Evolutionary conservation across 2,113 vertebrate genomes (phyloP).

Genomic region (Cololabis saira): DNA sequence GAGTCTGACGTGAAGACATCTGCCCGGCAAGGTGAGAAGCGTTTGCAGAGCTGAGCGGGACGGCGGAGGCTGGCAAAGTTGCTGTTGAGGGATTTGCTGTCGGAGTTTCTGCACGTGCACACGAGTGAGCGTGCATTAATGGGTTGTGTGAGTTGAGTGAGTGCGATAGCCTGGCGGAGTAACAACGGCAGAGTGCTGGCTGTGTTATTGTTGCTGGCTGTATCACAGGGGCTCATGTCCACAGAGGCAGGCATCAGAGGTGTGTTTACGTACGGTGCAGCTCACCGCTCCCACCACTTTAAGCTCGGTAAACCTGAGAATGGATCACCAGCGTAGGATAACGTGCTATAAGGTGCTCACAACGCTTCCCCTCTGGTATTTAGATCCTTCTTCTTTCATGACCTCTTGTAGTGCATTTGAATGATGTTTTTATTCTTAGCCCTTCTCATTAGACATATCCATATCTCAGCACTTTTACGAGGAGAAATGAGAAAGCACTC

Average conservation of each 20-base stretch:
- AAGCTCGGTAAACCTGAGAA: no score
- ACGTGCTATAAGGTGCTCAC: no score
- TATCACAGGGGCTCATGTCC: conserved; percentile 51
- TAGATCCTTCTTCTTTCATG: no score
- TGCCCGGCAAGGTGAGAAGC: conserved; percentile 48
- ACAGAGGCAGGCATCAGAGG: conserved; percentile 51
- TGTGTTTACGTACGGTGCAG: conserved; percentile 24
- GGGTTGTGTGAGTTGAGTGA: conserved; percentile 21
- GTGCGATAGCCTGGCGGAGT: conserved; percentile 23
- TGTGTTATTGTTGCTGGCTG: conserved; percentile 51
- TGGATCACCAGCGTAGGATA: no score
- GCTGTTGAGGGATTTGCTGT: neutral
- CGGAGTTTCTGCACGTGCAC: conserved; percentile 12
- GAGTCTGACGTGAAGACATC: conserved; percentile 14
- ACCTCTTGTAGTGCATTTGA: no score
- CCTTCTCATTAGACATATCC: no score
- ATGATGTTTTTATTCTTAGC: no score
- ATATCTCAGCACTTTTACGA: no score
- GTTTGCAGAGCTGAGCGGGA: neutral
- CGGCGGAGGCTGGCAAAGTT: neutral
- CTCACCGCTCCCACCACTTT: neutral
- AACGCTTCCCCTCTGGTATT: no score
- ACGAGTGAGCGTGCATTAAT: conserved; percentile 18
- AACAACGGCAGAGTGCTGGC: conserved; percentile 32
- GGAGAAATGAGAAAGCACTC: no score